These are phyloP conservation scores for Epirrhoe alternata DNA, from an alignment of 2,888 invertebrate species.

Conservation along the genomic window DNA sequence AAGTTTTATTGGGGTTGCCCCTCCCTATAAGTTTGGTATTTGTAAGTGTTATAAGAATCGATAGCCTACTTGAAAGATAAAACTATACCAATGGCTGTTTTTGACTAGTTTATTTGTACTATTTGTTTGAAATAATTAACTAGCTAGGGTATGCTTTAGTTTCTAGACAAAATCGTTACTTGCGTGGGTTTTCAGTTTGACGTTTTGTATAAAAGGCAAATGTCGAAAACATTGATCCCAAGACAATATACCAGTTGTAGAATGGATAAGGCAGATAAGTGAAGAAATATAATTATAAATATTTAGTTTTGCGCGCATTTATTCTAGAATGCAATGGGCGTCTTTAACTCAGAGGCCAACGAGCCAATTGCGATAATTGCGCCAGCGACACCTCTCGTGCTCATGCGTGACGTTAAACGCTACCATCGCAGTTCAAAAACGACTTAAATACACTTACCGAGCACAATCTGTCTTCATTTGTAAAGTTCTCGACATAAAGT, in stretches of 20 bases:
- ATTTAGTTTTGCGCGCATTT: slow-evolving; percentile 46
- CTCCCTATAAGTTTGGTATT: neutral
- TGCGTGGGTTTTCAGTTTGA: neutral
- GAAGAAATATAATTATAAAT: slow-evolving; percentile 19
- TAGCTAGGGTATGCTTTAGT: too few relatives aligned
- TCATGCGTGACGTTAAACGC: slow-evolving; percentile 77
- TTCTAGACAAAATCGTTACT: neutral
- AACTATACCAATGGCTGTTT: too few relatives aligned
- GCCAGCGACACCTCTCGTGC: slow-evolving; percentile 79
- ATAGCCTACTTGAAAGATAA: neutral
- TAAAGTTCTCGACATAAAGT: slow-evolving; percentile 55
- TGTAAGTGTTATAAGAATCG: neutral
- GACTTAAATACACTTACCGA: slow-evolving; percentile 53
- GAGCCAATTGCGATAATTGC: slow-evolving; percentile 84
- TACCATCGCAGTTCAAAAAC: slow-evolving; percentile 55
- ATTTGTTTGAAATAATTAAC: too few relatives aligned
- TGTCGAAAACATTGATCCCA: neutral
- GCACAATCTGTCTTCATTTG: slow-evolving; percentile 55
- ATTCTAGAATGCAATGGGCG: slow-evolving; percentile 72
- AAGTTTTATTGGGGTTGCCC: neutral
- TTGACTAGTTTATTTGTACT: too few relatives aligned
- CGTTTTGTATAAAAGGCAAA: neutral
- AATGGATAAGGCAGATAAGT: neutral
- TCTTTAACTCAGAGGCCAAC: slow-evolving; percentile 76
- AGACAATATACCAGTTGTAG: neutral